A percentile compares a stretch with the other conserved stretches of the same genome.
phyloP scores from a whole-genome alignment of 2,888 invertebrate genomes.

The Mimumesa dahlbomi region DNA sequence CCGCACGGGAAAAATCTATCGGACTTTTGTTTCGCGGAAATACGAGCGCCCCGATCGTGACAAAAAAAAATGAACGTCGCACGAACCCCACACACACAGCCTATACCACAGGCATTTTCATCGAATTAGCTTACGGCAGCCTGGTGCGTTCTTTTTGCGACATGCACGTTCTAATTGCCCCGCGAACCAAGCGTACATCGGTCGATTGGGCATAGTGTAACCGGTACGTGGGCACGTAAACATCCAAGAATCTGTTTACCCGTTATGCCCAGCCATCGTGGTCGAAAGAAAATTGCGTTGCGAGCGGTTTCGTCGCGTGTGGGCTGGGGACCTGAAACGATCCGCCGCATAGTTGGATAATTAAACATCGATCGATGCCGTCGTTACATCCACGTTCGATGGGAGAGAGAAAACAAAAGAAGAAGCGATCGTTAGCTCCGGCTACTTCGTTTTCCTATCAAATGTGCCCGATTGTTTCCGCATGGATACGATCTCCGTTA shows the following conservation, averaged over 20 bases:
- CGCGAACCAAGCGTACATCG: slow-evolving; percentile 53
- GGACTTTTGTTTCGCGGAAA: slow-evolving; percentile 12
- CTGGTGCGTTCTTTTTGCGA: slow-evolving; percentile 44
- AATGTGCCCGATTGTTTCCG: too few relatives aligned
- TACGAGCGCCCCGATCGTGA: slow-evolving; percentile 10
- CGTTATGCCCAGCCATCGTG: slow-evolving; percentile 24
- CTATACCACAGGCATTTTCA: slow-evolving; percentile 39
- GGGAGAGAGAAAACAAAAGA: too few relatives aligned
- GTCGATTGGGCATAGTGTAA: slow-evolving; percentile 45
- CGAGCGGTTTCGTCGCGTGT: slow-evolving; percentile 1
- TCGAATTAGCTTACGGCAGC: slow-evolving; percentile 40
- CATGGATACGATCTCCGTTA: too few relatives aligned
- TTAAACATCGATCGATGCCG: too few relatives aligned
- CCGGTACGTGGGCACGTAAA: slow-evolving; percentile 29
- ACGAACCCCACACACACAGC: slow-evolving; percentile 25
- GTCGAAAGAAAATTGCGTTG: slow-evolving; percentile 47
- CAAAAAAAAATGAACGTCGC: slow-evolving; percentile 25
- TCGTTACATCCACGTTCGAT: too few relatives aligned
- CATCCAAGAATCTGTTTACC: slow-evolving; percentile 43
- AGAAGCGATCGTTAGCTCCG: too few relatives aligned
- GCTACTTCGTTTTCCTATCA: too few relatives aligned
- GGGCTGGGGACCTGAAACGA: too few relatives aligned
- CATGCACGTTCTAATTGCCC: slow-evolving; percentile 56
- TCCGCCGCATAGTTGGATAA: too few relatives aligned
- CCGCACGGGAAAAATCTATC: too few relatives aligned